phyloP scores from a whole-genome alignment of 2,113 vertebrate species.

The Myiagra hebetior region DNA sequence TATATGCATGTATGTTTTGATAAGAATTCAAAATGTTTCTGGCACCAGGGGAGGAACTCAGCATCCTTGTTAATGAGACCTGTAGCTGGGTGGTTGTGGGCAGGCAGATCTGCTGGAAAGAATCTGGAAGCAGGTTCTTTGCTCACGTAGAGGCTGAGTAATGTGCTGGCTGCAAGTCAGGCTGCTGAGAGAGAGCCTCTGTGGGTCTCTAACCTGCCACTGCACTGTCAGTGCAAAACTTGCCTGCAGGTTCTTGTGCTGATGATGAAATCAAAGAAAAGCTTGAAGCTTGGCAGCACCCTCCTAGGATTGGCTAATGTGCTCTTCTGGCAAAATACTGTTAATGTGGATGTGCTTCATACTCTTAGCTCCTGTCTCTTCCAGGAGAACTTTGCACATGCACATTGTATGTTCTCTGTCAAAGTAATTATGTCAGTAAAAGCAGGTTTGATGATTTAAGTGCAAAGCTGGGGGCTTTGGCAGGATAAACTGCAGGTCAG shows the following conservation, averaged over 20 bases:
- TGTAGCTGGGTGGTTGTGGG: rapidly evolving
- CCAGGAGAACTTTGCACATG: neutral
- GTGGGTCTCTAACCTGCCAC: neutral
- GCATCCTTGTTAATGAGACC: neutral
- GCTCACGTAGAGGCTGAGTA: neutral
- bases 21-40: neutral
- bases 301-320: neutral
- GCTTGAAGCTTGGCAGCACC: neutral
- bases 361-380: neutral
- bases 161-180: neutral
- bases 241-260: neutral
- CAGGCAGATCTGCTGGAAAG: neutral
- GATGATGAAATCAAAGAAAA: neutral
- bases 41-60: neutral
- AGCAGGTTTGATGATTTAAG: neutral
- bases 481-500: neutral
- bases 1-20: neutral
- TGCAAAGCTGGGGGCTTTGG: neutral
- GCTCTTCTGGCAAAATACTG: neutral
- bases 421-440: neutral
- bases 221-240: neutral
- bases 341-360: neutral
- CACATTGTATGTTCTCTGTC: neutral
- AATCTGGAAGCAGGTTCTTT: neutral
- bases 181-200: neutral